These are phyloP conservation scores for Ophonus ardosiacus DNA, from an alignment of 2,888 invertebrate genomes.

Conservation along the genomic window DNA sequence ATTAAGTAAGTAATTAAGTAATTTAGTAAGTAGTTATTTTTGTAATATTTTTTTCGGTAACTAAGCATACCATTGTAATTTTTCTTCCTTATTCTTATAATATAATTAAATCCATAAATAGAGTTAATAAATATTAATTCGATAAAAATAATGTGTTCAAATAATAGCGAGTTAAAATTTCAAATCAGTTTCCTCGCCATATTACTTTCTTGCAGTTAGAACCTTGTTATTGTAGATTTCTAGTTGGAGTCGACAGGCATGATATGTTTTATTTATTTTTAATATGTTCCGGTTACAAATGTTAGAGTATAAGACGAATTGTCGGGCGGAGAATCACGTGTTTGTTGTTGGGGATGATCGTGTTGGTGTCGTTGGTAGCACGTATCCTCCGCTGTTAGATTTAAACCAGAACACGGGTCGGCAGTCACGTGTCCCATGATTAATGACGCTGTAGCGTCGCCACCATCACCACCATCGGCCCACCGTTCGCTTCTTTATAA, in stretches of 20 bases:
- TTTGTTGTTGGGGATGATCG: constrained; percentile 33
- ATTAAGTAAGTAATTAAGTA: no score
- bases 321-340: constrained; percentile 23
- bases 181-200: no score
- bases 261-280: constrained; percentile 37
- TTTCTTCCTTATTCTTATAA: no score
- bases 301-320: constrained; percentile 36
- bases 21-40: no score
- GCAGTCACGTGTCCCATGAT: constrained; percentile 59
- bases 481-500: constrained; percentile 54
- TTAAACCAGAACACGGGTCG: constrained; percentile 60
- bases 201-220: no score
- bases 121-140: no score
- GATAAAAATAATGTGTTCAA: no score
- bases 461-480: constrained; percentile 23
- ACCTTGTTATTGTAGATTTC: no score
- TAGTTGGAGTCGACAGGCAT: not conserved
- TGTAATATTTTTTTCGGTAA: no score
- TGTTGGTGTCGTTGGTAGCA: constrained; percentile 44
- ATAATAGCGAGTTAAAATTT: no score
- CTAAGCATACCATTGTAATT: no score
- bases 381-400: constrained; percentile 52
- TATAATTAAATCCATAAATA: no score
- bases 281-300: constrained; percentile 29
- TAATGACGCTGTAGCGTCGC: constrained; percentile 37